phyloP scores from a whole-genome alignment of 1,140 invertebrate species.

The Ceratosolen solmsi region DNA sequence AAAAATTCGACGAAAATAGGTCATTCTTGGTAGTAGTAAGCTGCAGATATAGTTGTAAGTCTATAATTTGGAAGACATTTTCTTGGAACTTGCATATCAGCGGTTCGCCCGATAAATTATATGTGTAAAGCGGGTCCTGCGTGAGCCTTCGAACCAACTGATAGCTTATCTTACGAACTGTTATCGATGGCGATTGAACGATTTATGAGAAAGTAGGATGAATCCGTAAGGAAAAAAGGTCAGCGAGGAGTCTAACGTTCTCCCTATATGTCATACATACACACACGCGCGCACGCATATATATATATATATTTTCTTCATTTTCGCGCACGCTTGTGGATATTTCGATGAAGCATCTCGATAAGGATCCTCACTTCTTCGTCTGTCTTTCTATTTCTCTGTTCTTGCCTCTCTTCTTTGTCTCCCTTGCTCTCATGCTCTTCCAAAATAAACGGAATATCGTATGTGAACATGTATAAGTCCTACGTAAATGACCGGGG shows the following conservation, averaged over 20 bases:
- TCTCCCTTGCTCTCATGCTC: neutral
- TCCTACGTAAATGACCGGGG: conserved; percentile 25
- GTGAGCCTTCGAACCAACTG: conserved; percentile 55
- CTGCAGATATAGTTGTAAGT: neutral
- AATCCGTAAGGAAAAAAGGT: conserved; percentile 55
- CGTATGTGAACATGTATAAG: neutral
- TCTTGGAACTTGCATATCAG: conserved; percentile 16
- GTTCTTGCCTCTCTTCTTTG: neutral
- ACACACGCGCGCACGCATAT: conserved; percentile 27
- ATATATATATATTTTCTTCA: neutral
- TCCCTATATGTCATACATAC: conserved; percentile 50
- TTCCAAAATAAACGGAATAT: neutral
- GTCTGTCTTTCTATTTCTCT: neutral
- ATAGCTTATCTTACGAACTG: conserved; percentile 68
- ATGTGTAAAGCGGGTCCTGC: conserved; percentile 60
- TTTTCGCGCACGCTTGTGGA: neutral
- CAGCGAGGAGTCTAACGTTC: conserved; percentile 52
- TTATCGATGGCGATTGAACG: conserved; percentile 69
- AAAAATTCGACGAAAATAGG: neutral
- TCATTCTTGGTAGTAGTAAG: neutral
- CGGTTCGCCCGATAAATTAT: conserved; percentile 63
- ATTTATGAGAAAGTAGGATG: conserved; percentile 61
- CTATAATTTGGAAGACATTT: neutral
- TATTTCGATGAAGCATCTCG: neutral
- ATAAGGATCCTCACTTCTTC: conserved; percentile 48